Percentiles rank a stretch among this genome's conserved stretches.
Conservation (phyloP, 1,140 invertebrate genomes). For the Holotrichia oblita region DNA sequence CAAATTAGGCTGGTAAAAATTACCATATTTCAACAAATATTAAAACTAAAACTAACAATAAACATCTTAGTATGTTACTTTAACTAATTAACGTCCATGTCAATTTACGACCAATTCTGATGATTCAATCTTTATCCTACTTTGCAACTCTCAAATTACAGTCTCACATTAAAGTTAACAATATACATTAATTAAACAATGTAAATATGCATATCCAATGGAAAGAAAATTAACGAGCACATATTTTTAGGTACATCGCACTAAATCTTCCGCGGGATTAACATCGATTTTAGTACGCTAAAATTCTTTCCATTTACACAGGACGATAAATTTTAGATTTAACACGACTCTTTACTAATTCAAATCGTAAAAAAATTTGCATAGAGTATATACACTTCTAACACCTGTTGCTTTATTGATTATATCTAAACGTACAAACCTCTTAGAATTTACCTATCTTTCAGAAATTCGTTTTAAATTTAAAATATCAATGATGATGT, state of each 20-base stretch:
- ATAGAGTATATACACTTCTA: background rate
- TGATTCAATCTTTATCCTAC: no score
- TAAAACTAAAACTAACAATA: no score
- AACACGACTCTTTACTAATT: conserved; percentile 1
- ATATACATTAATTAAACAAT: no score
- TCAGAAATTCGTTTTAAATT: background rate
- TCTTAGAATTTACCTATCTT: background rate
- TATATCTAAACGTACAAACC: background rate
- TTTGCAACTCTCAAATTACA: no score
- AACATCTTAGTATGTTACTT: no score
- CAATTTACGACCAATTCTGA: no score
- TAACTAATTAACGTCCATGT: no score
- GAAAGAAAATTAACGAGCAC: background rate
- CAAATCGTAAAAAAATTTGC: conserved; percentile 12
- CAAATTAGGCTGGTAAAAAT: no score
- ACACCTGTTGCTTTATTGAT: background rate
- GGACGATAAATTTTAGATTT: background rate
- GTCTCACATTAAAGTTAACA: no score
- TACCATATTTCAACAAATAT: no score
- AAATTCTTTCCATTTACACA: background rate
- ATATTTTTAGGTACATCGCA: background rate
- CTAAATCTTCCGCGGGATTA: background rate
- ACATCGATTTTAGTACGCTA: background rate
- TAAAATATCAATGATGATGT: background rate
- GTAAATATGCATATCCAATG: no score